phyloP scores from a whole-genome alignment of 2,888 invertebrate genomes.

The Lasioglossum morio region DNA sequence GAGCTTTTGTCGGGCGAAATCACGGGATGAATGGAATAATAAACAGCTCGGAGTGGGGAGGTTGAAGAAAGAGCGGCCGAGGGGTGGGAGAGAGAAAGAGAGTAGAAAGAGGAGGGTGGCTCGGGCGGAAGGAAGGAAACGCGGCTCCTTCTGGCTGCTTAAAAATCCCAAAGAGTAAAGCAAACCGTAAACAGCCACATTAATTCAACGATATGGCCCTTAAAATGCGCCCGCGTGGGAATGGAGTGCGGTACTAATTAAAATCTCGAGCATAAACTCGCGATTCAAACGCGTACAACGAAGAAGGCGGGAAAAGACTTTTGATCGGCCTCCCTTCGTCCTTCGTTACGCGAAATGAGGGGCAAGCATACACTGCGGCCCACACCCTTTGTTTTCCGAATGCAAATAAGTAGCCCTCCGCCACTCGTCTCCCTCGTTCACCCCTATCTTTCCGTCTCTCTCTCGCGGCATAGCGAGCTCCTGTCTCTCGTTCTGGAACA shows the following conservation, averaged over 20 bases:
- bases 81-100: not conserved
- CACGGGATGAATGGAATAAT: conserved; percentile 32
- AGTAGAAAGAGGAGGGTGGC: not conserved
- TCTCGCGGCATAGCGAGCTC: conserved; percentile 12
- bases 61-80: not conserved
- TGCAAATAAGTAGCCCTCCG: conserved; percentile 82
- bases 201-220: conserved; percentile 64
- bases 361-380: conserved; percentile 70
- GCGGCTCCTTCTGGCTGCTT: conserved; percentile 22
- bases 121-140: conserved; percentile 8
- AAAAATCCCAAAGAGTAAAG: conserved; percentile 52
- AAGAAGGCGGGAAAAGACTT: conserved; percentile 73
- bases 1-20: conserved; percentile 25
- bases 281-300: conserved; percentile 65
- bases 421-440: conserved; percentile 58
- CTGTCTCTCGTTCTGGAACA: conserved; percentile 43
- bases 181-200: conserved; percentile 62
- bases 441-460: conserved; percentile 14
- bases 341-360: conserved; percentile 74
- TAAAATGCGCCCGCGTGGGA: conserved; percentile 64
- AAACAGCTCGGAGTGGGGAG: not conserved
- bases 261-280: conserved; percentile 66
- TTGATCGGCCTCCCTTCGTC: conserved; percentile 73
- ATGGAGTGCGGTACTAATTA: conserved; percentile 67
- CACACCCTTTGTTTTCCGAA: conserved; percentile 83